Evolutionary conservation across 2,888 invertebrate genomes (phyloP).

Genomic region (Epiblema foenella): DNA sequence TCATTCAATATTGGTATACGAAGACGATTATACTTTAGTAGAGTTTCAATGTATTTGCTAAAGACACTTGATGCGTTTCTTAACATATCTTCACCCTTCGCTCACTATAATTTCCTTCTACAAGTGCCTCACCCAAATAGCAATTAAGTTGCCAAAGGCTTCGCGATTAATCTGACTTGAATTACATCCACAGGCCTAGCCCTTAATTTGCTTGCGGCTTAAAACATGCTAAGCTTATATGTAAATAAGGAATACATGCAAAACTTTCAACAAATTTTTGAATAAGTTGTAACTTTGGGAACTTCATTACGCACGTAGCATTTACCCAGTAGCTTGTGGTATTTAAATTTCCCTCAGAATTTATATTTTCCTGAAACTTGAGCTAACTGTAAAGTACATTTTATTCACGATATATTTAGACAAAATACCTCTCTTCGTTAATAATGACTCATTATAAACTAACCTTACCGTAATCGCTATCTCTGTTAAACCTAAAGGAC

Average conservation of each 20-base stretch:
- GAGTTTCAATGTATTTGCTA: neutral
- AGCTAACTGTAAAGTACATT: neutral
- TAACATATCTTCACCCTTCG: conserved; percentile 30
- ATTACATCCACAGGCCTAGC: conserved; percentile 33
- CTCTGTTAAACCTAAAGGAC: neutral
- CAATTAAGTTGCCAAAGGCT: conserved; percentile 43
- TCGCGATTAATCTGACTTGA: conserved; percentile 39
- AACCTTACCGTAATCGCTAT: neutral
- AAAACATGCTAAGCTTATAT: conserved; percentile 20
- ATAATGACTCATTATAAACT: neutral
- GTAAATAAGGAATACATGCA: conserved; percentile 26
- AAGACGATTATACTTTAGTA: neutral
- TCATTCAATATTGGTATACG: conserved; percentile 26
- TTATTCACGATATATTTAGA: neutral
- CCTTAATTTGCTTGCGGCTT: conserved; percentile 21
- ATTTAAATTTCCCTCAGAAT: conserved; percentile 17
- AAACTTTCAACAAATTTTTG: conserved; percentile 28
- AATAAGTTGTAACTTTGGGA: conserved; percentile 17
- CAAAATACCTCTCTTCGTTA: too few relatives aligned
- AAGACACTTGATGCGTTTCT: neutral
- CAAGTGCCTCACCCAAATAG: conserved; percentile 29
- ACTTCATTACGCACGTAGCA: conserved; percentile 21
- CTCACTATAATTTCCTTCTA: conserved; percentile 33
- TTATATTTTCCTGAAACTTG: conserved; percentile 13
- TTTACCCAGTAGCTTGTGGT: conserved; percentile 12